phyloP scores from a whole-genome alignment of 2,888 invertebrate species.

The Machimus atricapillus region DNA sequence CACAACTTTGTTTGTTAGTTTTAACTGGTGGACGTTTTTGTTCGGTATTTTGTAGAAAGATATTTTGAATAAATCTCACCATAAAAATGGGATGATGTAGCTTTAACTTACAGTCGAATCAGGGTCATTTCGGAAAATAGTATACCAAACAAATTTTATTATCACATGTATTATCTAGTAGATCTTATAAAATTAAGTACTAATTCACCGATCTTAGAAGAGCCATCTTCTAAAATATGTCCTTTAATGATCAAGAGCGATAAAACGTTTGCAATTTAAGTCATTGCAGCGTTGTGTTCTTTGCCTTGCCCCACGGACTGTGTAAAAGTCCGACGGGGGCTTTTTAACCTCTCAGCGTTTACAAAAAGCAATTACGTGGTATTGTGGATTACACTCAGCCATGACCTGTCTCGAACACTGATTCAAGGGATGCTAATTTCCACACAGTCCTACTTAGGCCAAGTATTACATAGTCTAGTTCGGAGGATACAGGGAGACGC shows the following conservation, averaged over 20 bases:
- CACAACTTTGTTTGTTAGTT: not conserved
- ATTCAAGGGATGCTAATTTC: constrained; percentile 24
- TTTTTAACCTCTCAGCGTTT: not conserved
- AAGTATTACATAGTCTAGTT: constrained; percentile 15
- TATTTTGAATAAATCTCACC: not conserved
- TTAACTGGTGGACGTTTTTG: not conserved
- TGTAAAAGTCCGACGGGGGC: not conserved
- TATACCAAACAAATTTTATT: not conserved
- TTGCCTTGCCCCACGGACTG: not conserved
- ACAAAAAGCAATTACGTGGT: constrained; percentile 33
- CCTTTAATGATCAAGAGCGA: not conserved
- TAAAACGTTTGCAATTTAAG: not conserved
- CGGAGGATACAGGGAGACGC: not conserved
- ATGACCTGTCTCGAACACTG: constrained; percentile 25
- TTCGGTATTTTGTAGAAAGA: not conserved
- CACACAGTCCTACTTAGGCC: constrained; percentile 30
- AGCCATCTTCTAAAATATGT: not conserved
- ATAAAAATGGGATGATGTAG: not conserved
- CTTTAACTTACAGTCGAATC: not conserved
- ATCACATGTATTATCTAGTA: no score
- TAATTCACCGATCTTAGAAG: not conserved
- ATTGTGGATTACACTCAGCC: constrained; percentile 25
- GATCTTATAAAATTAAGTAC: no score
- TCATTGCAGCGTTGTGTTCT: not conserved
- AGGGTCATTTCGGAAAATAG: no score